A percentile compares a stretch with the other conserved stretches of the same genome.
phyloP scores from a whole-genome alignment of 2,888 invertebrate species.

The Metopia argyrocephala region DNA sequence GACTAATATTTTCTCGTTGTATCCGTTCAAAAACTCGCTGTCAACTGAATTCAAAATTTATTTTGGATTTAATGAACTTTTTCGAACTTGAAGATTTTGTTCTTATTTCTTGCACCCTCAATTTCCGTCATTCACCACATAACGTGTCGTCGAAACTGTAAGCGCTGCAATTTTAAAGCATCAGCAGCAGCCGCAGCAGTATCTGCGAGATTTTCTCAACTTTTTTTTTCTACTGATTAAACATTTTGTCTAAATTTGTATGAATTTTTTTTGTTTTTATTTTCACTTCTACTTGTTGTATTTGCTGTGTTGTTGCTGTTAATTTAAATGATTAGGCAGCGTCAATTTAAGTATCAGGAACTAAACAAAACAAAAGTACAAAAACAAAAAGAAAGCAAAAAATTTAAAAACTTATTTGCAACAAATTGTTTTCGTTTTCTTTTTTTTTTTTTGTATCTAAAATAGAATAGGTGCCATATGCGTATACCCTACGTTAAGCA shows the following conservation, averaged over 20 bases:
- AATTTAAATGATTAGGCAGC: conserved; percentile 50
- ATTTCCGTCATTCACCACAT: conserved; percentile 7
- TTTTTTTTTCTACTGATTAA: too few relatives aligned
- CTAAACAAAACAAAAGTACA: conserved; percentile 31
- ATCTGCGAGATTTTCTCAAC: conserved; percentile 22
- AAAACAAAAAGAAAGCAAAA: conserved; percentile 20
- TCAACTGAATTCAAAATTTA: conserved; percentile 52
- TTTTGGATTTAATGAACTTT: conserved; percentile 43
- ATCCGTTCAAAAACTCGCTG: conserved; percentile 48
- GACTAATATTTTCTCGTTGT: conserved; percentile 22
- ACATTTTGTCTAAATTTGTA: conserved; percentile 33
- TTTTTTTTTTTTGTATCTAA: too few relatives aligned
- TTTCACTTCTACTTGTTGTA: conserved; percentile 18
- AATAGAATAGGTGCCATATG: background rate
- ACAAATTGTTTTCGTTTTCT: conserved; percentile 20
- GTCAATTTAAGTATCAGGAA: conserved; percentile 42
- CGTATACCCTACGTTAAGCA: too few relatives aligned
- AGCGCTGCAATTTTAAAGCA: background rate
- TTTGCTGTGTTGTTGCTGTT: conserved; percentile 18
- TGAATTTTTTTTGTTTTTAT: conserved; percentile 17
- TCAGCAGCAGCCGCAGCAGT: background rate
- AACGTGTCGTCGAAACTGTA: background rate
- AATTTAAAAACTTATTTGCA: conserved; percentile 23
- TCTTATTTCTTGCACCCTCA: conserved; percentile 10
- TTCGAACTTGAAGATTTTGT: conserved; percentile 41